Base-by-base conservation (phyloP, 2,797 vertebrate genomes). In the Eulemur albifrons region DNA sequence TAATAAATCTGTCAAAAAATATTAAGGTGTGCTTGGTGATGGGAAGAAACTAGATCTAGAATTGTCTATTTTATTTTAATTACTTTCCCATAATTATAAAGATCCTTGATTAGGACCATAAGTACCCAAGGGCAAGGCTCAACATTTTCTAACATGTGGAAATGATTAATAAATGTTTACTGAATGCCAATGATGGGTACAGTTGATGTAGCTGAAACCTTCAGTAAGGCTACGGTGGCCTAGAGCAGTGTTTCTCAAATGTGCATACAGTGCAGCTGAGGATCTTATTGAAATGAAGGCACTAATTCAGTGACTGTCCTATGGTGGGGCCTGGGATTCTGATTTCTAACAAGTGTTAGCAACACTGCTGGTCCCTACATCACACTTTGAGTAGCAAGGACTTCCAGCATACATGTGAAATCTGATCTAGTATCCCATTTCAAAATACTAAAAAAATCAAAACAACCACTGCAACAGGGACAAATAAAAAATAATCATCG, bases 1-100 rank as follows among this genome's bases (percentile, higher is more conserved):
- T 96, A 96, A 89, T 79, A 85, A 18, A 95, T 88, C 45, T 95
- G 86, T 73, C 72, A 97, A 96, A 9, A 35, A 85, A 90, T 45
- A 92, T 50, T 96, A 97, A 94, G 93, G 70, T 81, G 14, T 90
- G 48, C 38, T 67, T 93, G 43, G 63, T 94, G 94, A 85, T 54
- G 14, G 32, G 32, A 27, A 7, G 63, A 93, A 50, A 57, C 52
- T 83, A 81, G 50, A 84, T 93, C 45, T 79, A 93, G 38, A 97
- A 77, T 59, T 82, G 8, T 30, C 85, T 93, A 48, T 75, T 96
- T 82, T 83, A 95, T 69, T 95, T 87, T 90, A 82, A 92, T 93
- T 92, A 76, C 43, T 95, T 93, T 89, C 21, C 25, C 61, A 65
- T 87, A 70, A 81, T 83, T 85, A 57, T n/a, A 94, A 76, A 96